Evolutionary conservation across 2,797 vertebrate genomes (phyloP).

Genomic region (Cryptoblepharus egeriae): DNA sequence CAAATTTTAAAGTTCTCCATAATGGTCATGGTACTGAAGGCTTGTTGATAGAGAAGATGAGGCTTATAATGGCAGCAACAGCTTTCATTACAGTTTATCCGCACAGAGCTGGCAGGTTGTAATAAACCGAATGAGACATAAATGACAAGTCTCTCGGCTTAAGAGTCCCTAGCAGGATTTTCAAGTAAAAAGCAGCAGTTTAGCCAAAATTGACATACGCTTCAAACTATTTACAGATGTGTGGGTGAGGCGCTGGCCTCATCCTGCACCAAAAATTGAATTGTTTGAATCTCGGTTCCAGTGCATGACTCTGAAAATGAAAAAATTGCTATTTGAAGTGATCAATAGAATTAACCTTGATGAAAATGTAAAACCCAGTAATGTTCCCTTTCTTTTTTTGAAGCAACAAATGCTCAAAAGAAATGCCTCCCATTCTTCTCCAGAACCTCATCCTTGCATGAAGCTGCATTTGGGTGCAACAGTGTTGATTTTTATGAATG

Average conservation of each 20-base stretch:
- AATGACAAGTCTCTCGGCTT: conserved; percentile 65
- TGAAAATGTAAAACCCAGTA: conserved; percentile 10
- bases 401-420: neutral
- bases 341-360: neutral
- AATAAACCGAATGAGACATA: conserved; percentile 67
- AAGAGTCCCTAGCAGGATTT: conserved; percentile 57
- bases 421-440: neutral
- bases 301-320: neutral
- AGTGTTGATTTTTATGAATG: neutral
- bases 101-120: conserved; percentile 61
- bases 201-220: conserved; percentile 62
- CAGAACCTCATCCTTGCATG: neutral
- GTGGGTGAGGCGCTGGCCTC: conserved; percentile 23
- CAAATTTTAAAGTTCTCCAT: conserved; percentile 58
- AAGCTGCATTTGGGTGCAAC: neutral
- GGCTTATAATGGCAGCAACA: conserved; percentile 39
- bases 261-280: conserved; percentile 5
- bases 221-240: conserved; percentile 57
- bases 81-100: conserved; percentile 55
- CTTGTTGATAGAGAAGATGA: conserved; percentile 51
- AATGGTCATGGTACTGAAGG: conserved; percentile 34
- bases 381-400: neutral
- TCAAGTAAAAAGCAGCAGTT: conserved; percentile 56
- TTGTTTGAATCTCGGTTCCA: neutral
- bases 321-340: conserved; percentile 22